Conservation (phyloP, 2,113 vertebrate species). For the Caracal caracal region DNA sequence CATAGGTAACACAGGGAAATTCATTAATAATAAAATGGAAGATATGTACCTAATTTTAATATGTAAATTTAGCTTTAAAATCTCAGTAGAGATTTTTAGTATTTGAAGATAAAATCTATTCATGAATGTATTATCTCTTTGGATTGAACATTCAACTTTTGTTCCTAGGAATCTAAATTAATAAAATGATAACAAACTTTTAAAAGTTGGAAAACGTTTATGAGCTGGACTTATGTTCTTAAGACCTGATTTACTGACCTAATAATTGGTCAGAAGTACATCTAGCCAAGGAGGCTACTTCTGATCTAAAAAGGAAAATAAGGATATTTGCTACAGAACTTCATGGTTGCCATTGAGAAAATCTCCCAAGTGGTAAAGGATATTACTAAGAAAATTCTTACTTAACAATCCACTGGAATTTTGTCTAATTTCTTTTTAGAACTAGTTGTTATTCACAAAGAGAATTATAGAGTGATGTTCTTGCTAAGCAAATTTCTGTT, state of each 20-base stretch:
- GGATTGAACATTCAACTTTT: neutral
- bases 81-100: neutral
- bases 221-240: neutral
- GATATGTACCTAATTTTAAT: neutral
- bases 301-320: neutral
- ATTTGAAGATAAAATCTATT: constrained; percentile 26
- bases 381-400: neutral
- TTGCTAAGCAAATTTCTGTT: neutral
- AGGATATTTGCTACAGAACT: neutral
- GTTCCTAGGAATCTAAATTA: neutral
- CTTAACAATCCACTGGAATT: neutral
- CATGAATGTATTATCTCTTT: neutral
- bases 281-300: neutral
- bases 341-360: neutral
- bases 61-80: neutral
- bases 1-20: neutral
- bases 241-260: neutral
- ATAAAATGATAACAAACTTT: neutral
- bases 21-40: neutral
- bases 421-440: neutral
- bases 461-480: neutral
- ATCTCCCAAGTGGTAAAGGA: neutral
- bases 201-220: neutral
- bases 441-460: neutral
- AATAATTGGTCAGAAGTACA: neutral